These are phyloP conservation scores for Hyaena hyaena DNA, from an alignment of 2,113 vertebrate species.

Conservation along the genomic window DNA sequence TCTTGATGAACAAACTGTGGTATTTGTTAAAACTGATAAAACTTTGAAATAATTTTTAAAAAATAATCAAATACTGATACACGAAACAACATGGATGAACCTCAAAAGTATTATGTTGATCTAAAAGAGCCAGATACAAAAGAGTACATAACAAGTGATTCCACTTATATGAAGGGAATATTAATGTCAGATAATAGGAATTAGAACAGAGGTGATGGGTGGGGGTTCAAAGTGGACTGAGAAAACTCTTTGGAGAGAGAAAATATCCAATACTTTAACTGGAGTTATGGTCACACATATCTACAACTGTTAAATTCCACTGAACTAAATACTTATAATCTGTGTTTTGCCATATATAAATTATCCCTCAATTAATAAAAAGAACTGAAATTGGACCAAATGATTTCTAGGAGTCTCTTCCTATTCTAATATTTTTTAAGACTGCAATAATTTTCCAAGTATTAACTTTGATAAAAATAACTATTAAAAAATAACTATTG, in stretches of 20 bases:
- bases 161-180: not conserved
- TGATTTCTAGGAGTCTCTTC: not conserved
- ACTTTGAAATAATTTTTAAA: not conserved
- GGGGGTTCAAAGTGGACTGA: not conserved
- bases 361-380: not conserved
- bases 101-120: not conserved
- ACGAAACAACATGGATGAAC: not conserved
- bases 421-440: slow-evolving; percentile 6
- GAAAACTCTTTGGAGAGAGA: not conserved
- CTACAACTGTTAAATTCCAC: not conserved
- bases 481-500: slow-evolving; percentile 35
- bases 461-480: not conserved
- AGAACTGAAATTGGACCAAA: not conserved
- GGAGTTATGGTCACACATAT: not conserved
- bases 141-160: not conserved
- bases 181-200: not conserved
- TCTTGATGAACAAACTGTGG: not conserved
- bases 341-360: not conserved
- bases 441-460: not conserved
- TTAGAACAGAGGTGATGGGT: not conserved
- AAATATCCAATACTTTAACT: not conserved
- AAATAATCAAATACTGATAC: not conserved
- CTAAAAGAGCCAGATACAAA: not conserved
- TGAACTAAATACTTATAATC: not conserved
- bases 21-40: not conserved